Base-by-base conservation (phyloP, 2,113 vertebrate species). In the Larimichthys polyactis region DNA sequence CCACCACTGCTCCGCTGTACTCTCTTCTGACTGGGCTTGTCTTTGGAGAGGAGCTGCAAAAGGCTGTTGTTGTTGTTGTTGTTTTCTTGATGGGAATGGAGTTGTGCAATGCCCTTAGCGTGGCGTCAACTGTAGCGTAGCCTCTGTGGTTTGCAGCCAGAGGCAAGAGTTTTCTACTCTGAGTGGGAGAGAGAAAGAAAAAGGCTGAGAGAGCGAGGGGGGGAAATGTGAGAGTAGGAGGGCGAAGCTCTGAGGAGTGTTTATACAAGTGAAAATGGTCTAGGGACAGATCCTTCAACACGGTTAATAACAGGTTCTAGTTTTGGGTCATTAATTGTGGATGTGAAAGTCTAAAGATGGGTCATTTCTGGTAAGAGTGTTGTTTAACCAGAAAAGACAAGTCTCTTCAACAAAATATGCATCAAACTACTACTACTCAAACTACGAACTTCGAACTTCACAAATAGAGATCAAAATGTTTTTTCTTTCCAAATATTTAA, bases 121-220 rank as follows among this genome's bases (percentile, higher is more conserved):
- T 83, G 77, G 82, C 84, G 85, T 92, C 87, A 90, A 29, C 89
- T 88, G 83, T 65, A 85, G 78, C 66, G 72, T 86, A 89, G 91
- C 80, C 80, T 86, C 66, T 79, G 69, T 66, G 64, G 60, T 91
- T 91, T 71, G 64, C 62, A 82, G 88, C 91, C 83, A 85, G 82
- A 85, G 87, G 90, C 91, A 68, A 48, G 78, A 36, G 78, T 83
- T 74, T 79, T 86, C 81, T 67, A 64, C 78, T 75, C 46, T 66
- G 85, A 82, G 90, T 88, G 77, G 84, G 84, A 87, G 83, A 67
- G 22, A 79, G 63, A 65, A 64, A 63, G 70, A 67, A 80, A 69
- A 65, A 63, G 58, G 17, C 71, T 52, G 19, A 24, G 81, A 75
- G 69, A n/a, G 22, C 0, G 64, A 57, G 54, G 68, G 68, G 40